Percentiles rank a stretch among this genome's conserved stretches.
These are phyloP conservation scores for Apotomis capreana DNA, from an alignment of 2,888 invertebrate genomes.

Conservation along the genomic window DNA sequence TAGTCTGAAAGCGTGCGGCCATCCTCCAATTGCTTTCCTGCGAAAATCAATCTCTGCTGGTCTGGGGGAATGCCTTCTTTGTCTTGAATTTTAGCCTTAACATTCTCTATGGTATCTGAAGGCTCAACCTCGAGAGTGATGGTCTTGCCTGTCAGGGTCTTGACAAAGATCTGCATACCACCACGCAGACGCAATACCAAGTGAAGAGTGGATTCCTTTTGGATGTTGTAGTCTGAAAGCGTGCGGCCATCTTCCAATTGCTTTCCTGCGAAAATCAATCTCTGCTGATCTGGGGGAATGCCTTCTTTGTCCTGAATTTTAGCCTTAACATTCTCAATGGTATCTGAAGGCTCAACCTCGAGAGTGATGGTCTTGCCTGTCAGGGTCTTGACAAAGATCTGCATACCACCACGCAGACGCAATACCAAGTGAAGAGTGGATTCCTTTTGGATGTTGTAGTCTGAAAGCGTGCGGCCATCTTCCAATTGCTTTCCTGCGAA, in stretches of 20 bases:
- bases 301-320: slow-evolving; percentile 61
- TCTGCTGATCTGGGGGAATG: slow-evolving; percentile 59
- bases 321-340: slow-evolving; percentile 59
- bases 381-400: slow-evolving; percentile 52
- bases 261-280: slow-evolving; percentile 59
- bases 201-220: slow-evolving; percentile 62
- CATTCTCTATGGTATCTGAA: slow-evolving; percentile 53
- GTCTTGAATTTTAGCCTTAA: slow-evolving; percentile 54
- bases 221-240: slow-evolving; percentile 59
- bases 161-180: slow-evolving; percentile 65
- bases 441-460: slow-evolving; percentile 42
- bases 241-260: slow-evolving; percentile 63
- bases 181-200: slow-evolving; percentile 57
- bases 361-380: slow-evolving; percentile 56
- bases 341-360: slow-evolving; percentile 58
- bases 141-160: slow-evolving; percentile 59
- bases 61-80: slow-evolving; percentile 55
- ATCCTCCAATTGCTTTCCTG: slow-evolving; percentile 53
- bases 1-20: slow-evolving; percentile 53
- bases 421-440: slow-evolving; percentile 36
- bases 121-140: slow-evolving; percentile 57
- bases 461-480: slow-evolving; percentile 44
- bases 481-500: slow-evolving; percentile 50
- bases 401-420: slow-evolving; percentile 49
- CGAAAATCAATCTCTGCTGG: slow-evolving; percentile 52